Evolutionary conservation across 2,888 invertebrate species (phyloP), one percentile per base, ranked within the genome.

Genomic region (Phalera bucephala): DNA sequence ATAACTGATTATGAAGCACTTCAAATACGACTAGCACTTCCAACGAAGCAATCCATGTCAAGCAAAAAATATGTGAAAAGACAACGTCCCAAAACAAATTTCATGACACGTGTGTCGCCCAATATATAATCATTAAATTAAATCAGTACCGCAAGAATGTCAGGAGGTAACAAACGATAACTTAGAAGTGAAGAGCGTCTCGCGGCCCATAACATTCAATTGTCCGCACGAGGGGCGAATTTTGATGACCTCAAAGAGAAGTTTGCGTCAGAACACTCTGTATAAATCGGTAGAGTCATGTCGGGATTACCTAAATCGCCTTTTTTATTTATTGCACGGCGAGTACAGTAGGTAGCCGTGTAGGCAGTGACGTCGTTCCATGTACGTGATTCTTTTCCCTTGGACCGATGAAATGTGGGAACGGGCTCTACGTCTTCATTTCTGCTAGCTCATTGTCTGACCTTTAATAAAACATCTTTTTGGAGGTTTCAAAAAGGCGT

Each of bases 151-250:
- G 74, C 70, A 68, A 75, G 76, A 72, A 79, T 73, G 80, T 76
- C 73, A 72, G 75, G 68, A 67, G 69, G 72, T 70, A 79, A 75
- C 75, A 74, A 77, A 65, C 73, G 67, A 82, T 85, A 86, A 84
- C 72, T 85, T 74, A 78, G 71, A 74, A 77, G 76, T 74, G 71
- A 76, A 80, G 81, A 78, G 77, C 78, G 76, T 77, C 83, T 80
- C 79, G 75, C 77, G 80, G 82, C 76, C 79, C 81, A 83, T 85
- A 86, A 85, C 86, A 86, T 87, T 87, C 86, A 86, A 86, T 87
- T 85, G 87, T 79, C 75, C 73, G 80, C 57, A 74, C 86, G 84
- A 77, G 75, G 82, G 79, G 72, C 75, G 86, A 85, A 86, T 87
- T 84, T 78, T 83, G 84, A 87, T 86, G 83, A 85, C 81, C 80